Evolutionary conservation across 2,888 invertebrate genomes (phyloP), one percentile per base, ranked within the genome.

Genomic region (Anarsia innoxiella): DNA sequence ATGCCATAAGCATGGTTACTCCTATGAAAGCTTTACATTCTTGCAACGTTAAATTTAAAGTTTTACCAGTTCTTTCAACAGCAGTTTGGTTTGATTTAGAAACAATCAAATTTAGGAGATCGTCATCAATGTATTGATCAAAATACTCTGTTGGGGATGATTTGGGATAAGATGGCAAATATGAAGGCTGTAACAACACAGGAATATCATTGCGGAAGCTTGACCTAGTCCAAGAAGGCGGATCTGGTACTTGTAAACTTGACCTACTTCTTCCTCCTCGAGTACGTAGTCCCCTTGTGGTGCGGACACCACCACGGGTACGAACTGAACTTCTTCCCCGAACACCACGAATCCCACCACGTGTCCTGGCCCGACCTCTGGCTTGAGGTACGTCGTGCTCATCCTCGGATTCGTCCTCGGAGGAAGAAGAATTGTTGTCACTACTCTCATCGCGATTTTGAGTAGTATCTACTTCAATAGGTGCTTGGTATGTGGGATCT

Each of bases 21-120:
- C 40, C 42, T 10, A 42, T 16, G 34, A 35, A 42, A 16, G 33
- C 36, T 38, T 36, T 40, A 13, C 28, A 40, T 30, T 44, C 43
- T 14, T 29, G 23, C 13, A 23, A 9, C 12, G 39, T 25, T 23
- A 44, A 36, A 16, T 23, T 32, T n/a, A 44, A 38, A 26, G 34
- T 11, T 29, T 36, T 44, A 23, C 40, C 37, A 15, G 19, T 29
- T 30, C 28, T 33, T 36, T 31, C 36, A 12, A 39, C 15, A 13
- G 38, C 35, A 31, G 28, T 38, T 25, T 38, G 35, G 15, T 40
- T 44, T 15, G 38, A 32, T 15, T 36, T 36, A 23, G 40, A 28
- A 10, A 38, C 40, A n/a, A 44, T 39, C 26, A 38, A 28, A n/a
- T 23, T 15, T 8, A 31, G n/a, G 16, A 37, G 31, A 31, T 37